These are phyloP conservation scores for Nylanderia fulva DNA, from an alignment of 1,140 invertebrate genomes.

Conservation along the genomic window DNA sequence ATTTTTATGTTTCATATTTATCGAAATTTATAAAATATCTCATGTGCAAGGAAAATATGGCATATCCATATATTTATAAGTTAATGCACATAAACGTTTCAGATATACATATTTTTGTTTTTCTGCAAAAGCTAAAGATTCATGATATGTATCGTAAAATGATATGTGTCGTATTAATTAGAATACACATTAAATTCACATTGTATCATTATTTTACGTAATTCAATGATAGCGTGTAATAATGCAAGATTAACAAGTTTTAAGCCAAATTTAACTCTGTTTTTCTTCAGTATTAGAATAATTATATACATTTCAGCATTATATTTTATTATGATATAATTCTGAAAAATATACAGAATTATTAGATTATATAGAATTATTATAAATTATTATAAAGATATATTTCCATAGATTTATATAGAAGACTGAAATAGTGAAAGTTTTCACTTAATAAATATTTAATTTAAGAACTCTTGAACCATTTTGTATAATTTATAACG, in stretches of 20 bases:
- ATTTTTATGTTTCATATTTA: constrained; percentile 3
- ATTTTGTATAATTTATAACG: neutral
- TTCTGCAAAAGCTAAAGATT: neutral
- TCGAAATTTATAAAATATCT: neutral
- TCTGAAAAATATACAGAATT: too few species aligned
- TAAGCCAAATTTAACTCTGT: neutral
- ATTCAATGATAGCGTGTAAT: neutral
- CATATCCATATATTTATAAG: neutral
- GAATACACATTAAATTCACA: neutral
- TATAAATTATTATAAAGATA: too few species aligned
- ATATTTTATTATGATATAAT: neutral
- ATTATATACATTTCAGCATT: neutral
- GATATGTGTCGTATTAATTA: too few species aligned
- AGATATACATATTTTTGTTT: neutral
- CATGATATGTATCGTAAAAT: neutral
- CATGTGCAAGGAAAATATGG: neutral
- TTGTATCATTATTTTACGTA: neutral
- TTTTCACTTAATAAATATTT: neutral
- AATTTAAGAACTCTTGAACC: neutral
- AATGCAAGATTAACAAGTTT: neutral
- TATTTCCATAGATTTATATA: too few species aligned
- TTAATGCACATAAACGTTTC: neutral
- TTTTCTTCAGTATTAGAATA: neutral
- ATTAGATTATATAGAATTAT: too few species aligned
- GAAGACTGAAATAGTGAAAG: neutral